phyloP scores from a whole-genome alignment of 1,140 invertebrate species.

The Plodia interpunctella region DNA sequence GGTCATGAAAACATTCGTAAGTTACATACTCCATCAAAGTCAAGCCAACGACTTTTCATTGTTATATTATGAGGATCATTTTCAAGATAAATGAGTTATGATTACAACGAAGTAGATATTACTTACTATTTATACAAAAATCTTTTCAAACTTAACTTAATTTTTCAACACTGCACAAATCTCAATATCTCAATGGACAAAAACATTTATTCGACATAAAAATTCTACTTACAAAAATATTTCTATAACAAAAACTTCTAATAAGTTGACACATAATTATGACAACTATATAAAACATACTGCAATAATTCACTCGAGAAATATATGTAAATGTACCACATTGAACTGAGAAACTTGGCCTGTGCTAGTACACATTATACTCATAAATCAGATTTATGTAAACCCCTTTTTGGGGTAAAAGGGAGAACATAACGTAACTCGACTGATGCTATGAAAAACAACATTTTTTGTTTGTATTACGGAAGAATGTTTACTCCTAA shows the following conservation, averaged over 20 bases:
- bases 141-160: too few species aligned
- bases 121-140: too few species aligned
- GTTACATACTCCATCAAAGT: too few species aligned
- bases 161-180: too few species aligned
- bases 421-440: conserved; percentile 11
- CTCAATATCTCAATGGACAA: too few species aligned
- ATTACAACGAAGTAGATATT: too few species aligned
- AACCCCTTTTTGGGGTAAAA: conserved; percentile 15
- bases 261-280: conserved; percentile 13
- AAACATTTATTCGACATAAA: too few species aligned
- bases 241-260: not conserved
- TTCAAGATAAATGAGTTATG: too few species aligned
- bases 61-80: too few species aligned
- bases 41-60: too few species aligned
- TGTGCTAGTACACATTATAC: conserved; percentile 18
- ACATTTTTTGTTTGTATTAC: conserved; percentile 7
- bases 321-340: conserved; percentile 25
- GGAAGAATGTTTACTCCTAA: not conserved
- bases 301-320: conserved; percentile 14
- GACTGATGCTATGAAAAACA: conserved; percentile 18
- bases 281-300: conserved; percentile 13
- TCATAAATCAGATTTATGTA: conserved; percentile 28
- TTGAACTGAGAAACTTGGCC: conserved; percentile 24
- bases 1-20: too few species aligned
- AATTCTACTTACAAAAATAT: not conserved